These are phyloP conservation scores for Parazoanthus atlanticus DNA, from an alignment of 92 coral and sea anemone genomes.

Conservation along the genomic window DNA sequence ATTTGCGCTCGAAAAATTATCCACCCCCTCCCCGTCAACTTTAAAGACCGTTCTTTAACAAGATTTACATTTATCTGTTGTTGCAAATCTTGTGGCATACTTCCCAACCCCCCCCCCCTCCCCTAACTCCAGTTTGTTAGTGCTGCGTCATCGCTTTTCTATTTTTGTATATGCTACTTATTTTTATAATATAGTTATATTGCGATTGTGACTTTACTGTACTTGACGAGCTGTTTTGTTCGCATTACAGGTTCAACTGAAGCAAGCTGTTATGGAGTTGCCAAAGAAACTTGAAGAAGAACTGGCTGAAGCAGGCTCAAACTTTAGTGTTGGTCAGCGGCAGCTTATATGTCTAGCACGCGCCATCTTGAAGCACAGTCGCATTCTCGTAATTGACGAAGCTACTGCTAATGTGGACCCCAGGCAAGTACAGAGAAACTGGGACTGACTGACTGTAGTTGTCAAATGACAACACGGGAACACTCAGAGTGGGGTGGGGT, in stretches of 20 bases:
- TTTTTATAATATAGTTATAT: too few relatives aligned
- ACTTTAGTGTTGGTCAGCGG: constrained; percentile 91
- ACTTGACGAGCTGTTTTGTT: background rate
- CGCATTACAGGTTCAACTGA: constrained; percentile 70
- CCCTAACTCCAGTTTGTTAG: too few relatives aligned
- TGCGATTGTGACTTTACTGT: too few relatives aligned
- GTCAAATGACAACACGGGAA: too few relatives aligned
- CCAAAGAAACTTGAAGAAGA: constrained; percentile 72
- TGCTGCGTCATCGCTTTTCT: too few relatives aligned
- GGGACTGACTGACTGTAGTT: background rate
- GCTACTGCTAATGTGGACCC: constrained; percentile 89
- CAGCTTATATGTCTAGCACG: constrained; percentile 88
- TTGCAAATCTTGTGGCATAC: too few relatives aligned
- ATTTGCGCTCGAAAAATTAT: too few relatives aligned
- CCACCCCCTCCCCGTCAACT: too few relatives aligned
- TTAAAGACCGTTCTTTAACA: too few relatives aligned
- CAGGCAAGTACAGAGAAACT: constrained; percentile 38
- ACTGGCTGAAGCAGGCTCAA: constrained; percentile 80
- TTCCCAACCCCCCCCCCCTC: too few relatives aligned
- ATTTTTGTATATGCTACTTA: too few relatives aligned
- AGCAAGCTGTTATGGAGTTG: constrained; percentile 72
- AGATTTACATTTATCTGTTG: too few relatives aligned
- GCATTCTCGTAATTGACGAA: constrained; percentile 79
- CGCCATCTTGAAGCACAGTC: constrained; percentile 74
- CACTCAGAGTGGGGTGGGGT: background rate